Evolutionary conservation across 1,140 invertebrate species (phyloP).

Genomic region (Sitobion miscanthi): DNA sequence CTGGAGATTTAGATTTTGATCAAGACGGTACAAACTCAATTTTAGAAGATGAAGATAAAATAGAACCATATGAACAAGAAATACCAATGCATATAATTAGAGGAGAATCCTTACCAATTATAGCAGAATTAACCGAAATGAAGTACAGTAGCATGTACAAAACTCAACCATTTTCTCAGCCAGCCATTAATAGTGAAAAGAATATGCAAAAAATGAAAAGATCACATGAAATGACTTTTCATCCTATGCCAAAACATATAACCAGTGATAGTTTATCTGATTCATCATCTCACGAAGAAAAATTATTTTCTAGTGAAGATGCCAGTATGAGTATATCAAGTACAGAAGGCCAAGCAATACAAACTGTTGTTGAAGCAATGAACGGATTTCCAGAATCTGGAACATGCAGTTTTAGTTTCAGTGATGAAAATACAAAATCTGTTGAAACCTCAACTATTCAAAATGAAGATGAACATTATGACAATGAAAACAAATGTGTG

Average conservation of each 20-base stretch:
- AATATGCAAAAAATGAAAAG: constrained; percentile 74
- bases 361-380: constrained; percentile 47
- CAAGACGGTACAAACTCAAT: constrained; percentile 61
- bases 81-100: constrained; percentile 63
- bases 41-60: constrained; percentile 59
- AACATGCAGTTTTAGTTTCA: constrained; percentile 60
- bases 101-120: constrained; percentile 60
- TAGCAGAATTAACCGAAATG: constrained; percentile 46
- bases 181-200: constrained; percentile 43
- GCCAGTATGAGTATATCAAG: constrained; percentile 66
- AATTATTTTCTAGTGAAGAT: constrained; percentile 67
- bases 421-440: constrained; percentile 60
- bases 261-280: constrained; percentile 59
- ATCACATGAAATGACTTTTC: constrained; percentile 89
- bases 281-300: constrained; percentile 63
- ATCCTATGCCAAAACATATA: constrained; percentile 69
- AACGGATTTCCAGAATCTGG: constrained; percentile 64
- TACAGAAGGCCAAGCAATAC: constrained; percentile 53
- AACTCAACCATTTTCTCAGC: constrained; percentile 54
- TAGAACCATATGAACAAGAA: constrained; percentile 68
- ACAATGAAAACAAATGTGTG: constrained; percentile 63
- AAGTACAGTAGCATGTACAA: constrained; percentile 49
- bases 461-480: constrained; percentile 60
- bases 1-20: constrained; percentile 65
- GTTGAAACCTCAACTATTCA: constrained; percentile 61